phyloP scores from a whole-genome alignment of 2,113 vertebrate genomes.

The Argyrosomus japonicus region DNA sequence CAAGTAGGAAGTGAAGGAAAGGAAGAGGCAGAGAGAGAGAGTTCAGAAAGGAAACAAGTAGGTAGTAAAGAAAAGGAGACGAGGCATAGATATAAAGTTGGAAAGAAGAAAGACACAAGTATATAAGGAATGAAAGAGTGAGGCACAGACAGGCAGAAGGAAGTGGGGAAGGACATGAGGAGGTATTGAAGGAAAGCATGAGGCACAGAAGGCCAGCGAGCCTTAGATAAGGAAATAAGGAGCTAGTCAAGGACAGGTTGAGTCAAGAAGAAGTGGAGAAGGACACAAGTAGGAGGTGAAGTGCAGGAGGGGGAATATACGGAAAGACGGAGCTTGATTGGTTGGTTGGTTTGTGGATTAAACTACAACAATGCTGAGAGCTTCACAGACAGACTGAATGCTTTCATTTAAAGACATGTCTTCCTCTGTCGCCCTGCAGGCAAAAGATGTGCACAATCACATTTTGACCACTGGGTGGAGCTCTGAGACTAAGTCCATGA shows the following conservation, averaged over 20 bases:
- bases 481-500: constrained; percentile 30
- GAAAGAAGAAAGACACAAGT: not conserved
- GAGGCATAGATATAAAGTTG: too few relatives aligned
- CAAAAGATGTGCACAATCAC: constrained; percentile 27
- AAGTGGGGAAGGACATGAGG: not conserved
- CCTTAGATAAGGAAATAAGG: not conserved
- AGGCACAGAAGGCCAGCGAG: too few relatives aligned
- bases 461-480: constrained; percentile 67
- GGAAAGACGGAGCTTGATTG: not conserved
- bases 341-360: too few relatives aligned
- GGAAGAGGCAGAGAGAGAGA: not conserved
- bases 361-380: not conserved
- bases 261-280: not conserved
- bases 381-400: not conserved
- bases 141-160: not conserved
- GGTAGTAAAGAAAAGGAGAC: too few relatives aligned
- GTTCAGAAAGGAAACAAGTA: not conserved
- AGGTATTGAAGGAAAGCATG: not conserved
- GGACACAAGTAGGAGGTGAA: not conserved
- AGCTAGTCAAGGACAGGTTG: not conserved
- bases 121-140: not conserved
- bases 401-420: not conserved
- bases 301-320: not conserved
- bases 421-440: not conserved
- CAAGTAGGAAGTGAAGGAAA: not conserved